Evolutionary conservation across 2,888 invertebrate species (phyloP).

Genomic region (Campoplex capitator): DNA sequence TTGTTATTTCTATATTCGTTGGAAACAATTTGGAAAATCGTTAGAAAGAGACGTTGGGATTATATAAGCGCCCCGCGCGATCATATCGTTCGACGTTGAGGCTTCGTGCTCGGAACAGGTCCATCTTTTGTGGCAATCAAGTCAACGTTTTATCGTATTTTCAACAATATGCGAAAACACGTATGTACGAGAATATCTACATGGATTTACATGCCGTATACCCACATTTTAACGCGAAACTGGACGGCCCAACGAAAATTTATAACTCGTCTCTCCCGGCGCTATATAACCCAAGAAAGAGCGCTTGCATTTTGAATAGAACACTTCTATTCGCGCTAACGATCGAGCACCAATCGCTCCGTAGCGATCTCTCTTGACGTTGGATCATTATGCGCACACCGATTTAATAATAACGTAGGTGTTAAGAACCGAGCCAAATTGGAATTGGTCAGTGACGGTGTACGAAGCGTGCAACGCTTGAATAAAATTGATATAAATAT

Average conservation of each 20-base stretch:
- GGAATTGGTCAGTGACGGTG: not conserved
- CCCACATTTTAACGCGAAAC: constrained; percentile 4
- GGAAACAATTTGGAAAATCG: not conserved
- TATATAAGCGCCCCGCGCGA: not conserved
- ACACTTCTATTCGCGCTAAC: constrained; percentile 1
- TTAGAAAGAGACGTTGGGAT: not conserved
- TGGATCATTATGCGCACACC: constrained; percentile 6
- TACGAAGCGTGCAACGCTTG: not conserved
- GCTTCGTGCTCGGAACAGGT: constrained; percentile 26
- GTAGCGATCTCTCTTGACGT: constrained; percentile 18
- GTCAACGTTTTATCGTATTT: constrained; percentile 36
- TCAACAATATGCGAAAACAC: not conserved
- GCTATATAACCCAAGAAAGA: not conserved
- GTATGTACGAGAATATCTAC: not conserved
- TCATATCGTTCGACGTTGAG: not conserved
- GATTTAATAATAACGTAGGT: constrained; percentile 46
- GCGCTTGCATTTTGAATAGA: not conserved
- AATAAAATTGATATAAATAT: constrained; percentile 56
- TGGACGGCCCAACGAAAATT: constrained; percentile 31
- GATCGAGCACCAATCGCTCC: constrained; percentile 15
- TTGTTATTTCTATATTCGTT: constrained; percentile 7
- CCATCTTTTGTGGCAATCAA: constrained; percentile 45
- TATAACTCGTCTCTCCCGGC: constrained; percentile 17
- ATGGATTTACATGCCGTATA: not conserved
- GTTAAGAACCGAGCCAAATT: constrained; percentile 46